Base-by-base conservation (phyloP, 2,113 vertebrate species). In the Myrmecophaga tridactyla region DNA sequence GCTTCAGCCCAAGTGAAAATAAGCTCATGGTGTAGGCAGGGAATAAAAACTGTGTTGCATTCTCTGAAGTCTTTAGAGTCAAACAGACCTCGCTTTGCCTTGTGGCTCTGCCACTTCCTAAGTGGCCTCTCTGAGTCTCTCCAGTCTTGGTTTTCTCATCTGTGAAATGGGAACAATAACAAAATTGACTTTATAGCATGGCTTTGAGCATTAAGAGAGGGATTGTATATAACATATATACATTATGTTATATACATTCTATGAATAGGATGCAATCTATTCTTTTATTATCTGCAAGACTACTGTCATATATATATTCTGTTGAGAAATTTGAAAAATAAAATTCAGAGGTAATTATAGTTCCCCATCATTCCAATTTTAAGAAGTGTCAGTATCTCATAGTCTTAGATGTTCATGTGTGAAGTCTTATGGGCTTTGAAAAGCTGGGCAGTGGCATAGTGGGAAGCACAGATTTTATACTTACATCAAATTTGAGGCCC, bases 161-260 rank as follows among this genome's bases (percentile, higher is more conserved):
- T 85, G 34, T 85, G 31, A 85, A 62, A 73, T 81, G 65, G 72
- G 29, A 34, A 23, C 20, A 13, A 29, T 9, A 20, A 41, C 15
- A 51, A 34, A 4, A 12, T 7, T 17, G 27, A 15, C 18, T 36
- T 53, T 1, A 6, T 36, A 29, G 17, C 20, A 0, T 10, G n/a
- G 39, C 4, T 60, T 34, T 73, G 81, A 76, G 21, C 31, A 2
- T 56, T 0, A 36, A 46, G 41, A 62, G 65, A 25, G 4, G 21
- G 7, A 13, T 2, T 29, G 27, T 9, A 1, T n/a, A 13, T 56
- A 5, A 4, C 20, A 10, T 3, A n/a, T n/a, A n/a, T n/a, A n/a
- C n/a, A n/a, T n/a, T n/a, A n/a, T n/a, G n/a, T n/a, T n/a, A n/a
- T n/a, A n/a, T n/a, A n/a, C 75, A 25, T 73, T 70, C 23, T 29